phyloP scores from a whole-genome alignment of 1,140 invertebrate genomes.

The Heliothis virescens region DNA sequence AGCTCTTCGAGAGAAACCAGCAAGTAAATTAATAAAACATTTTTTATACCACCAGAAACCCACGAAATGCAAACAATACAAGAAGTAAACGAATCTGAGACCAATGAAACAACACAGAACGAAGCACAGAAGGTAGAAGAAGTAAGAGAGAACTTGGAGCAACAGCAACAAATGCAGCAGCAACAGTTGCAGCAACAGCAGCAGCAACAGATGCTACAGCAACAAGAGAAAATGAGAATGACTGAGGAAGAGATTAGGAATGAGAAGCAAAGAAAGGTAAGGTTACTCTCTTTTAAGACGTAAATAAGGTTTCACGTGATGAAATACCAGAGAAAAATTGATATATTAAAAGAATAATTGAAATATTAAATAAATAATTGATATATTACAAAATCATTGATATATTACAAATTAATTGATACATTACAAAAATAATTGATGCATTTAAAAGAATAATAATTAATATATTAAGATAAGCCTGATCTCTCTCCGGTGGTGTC shows the following conservation, averaged over 20 bases:
- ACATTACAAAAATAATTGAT: no score
- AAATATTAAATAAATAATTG: no score
- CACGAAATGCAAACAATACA: conserved; percentile 20
- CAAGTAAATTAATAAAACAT: not conserved
- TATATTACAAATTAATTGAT: no score
- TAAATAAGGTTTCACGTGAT: no score
- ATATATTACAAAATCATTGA: no score
- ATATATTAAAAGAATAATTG: no score
- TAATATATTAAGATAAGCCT: no score
- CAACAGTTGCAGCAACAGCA: not conserved
- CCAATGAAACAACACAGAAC: not conserved
- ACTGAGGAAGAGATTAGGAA: conserved; percentile 47
- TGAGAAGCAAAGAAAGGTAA: conserved; percentile 68
- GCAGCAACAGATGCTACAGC: not conserved
- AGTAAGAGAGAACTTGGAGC: not conserved
- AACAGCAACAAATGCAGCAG: not conserved
- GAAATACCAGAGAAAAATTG: no score
- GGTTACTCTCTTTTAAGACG: not conserved
- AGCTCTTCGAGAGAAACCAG: no score
- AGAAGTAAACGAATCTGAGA: conserved; percentile 11
- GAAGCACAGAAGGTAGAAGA: conserved; percentile 49
- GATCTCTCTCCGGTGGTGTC: no score
- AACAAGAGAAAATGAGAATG: conserved; percentile 52
- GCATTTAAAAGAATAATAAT: no score
- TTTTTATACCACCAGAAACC: not conserved